Base-by-base conservation (phyloP, 1,140 invertebrate species). In the Musca vetustissima region DNA sequence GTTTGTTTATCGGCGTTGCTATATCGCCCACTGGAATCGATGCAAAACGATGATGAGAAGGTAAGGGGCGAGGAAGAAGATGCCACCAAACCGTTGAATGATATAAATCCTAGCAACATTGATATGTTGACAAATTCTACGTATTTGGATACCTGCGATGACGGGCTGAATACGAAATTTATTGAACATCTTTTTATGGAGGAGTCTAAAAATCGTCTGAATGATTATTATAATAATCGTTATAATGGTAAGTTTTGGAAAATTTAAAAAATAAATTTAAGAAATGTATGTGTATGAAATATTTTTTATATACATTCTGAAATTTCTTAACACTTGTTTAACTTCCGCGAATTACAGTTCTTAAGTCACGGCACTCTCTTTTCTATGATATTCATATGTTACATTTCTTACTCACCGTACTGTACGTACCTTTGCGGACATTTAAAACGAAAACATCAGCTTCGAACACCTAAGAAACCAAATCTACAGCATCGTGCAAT, bases 1-100 rank as follows among this genome's bases (percentile, higher is more conserved):
- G 89, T 92, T 2, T 90, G 91, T 64, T 87, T 90, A 1, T 88
- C 89, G 7, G 91, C 90, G 0, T 88, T 89, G 0, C 81, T 93
- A 0, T 92, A 91, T 74, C 85, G 90, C 11, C 88, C 89, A 0
- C 70, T 89, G 2, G 86, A 86, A 55, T 73, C 71, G 0, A 71
- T 75, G 25, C 59, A 66, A 24, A 48, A 66, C n/a, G n/a, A n/a
- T 13, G 28, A 32, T 24, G n/a, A 21, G 15, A 66, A 69, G 15
- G 71, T 71, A 55, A 72, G 32, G 13, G 71, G 73, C 48, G 66
- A n/a, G n/a, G n/a, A 68, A 9, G 71, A 71, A 19, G 71, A 72
- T 8, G 50, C 66, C 13, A 49, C 68, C 0, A 81, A 80, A 11
- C 71, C 75, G 1, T 49, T 77, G 0, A 73, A 66, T 21, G 79